Evolutionary conservation across 2,797 vertebrate genomes (phyloP), one percentile per base, ranked within the genome.

Genomic region (Hippoglossus hippoglossus): DNA sequence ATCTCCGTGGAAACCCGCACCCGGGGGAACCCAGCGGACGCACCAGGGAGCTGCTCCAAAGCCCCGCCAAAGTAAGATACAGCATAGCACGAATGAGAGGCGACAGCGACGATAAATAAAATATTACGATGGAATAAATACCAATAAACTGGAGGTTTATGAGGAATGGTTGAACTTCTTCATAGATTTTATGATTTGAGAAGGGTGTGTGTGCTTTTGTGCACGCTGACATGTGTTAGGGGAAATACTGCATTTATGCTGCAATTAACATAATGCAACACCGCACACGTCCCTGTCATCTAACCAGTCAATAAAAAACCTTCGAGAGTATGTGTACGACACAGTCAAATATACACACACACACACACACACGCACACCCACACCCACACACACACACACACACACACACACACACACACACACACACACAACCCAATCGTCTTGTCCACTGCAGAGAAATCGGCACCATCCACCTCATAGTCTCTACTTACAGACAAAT

Each of bases 401-500:
- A 36, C 36, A 12, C 36, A n/a, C 8, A 21, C 31, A 34, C 9
- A 2, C 31, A 10, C 31, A 34, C 9, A 34, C 31, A 11, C 11
- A 3, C 9, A 13, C 11, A 39, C 36, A 39, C 36, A 39, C 11
- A 12, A 0, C 12, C n/a, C 8, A 26, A n/a, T 65, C 18, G 36
- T 25, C 10, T 72, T 63, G 57, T 44, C 71, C 36, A 26, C 52
- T 50, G 25, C 71, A 77, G 61, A 68, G 60, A 74, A 76, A 67
- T 41, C 26, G 59, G 19, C 73, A 77, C 36, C 39, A 75, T 69
- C 61, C 63, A 39, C 53, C 53, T 0, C 61, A 3, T 6, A 16
- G 49, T 65, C 52, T 71, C 73, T 62, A 77, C 74, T 82, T 79
- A 80, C 66, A 83, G 72, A 84, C 83, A 91, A 92, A 92, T 91